phyloP scores from a whole-genome alignment of 2,113 vertebrate species.

The Lates calcarifer region DNA sequence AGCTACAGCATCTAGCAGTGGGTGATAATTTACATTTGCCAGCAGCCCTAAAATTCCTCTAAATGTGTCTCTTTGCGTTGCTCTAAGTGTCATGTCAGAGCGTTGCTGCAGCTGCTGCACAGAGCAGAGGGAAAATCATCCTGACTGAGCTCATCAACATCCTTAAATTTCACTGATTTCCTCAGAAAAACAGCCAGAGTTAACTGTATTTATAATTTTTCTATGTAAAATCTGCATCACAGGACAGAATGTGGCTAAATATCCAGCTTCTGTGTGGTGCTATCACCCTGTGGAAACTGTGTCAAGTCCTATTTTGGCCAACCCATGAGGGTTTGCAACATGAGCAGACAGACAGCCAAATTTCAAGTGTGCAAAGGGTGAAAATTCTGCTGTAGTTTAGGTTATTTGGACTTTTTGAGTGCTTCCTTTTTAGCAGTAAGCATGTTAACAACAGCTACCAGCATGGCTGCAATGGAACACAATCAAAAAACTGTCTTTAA shows the following conservation, averaged over 20 bases:
- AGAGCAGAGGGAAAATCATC: conserved; percentile 11
- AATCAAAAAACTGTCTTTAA: too few relatives aligned
- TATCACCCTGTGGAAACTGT: not conserved
- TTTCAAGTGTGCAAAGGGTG: too few relatives aligned
- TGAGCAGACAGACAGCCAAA: too few relatives aligned
- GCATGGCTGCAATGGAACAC: too few relatives aligned
- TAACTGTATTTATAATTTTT: not conserved
- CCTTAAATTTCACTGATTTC: not conserved
- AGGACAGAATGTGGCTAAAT: too few relatives aligned
- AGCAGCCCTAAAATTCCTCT: conserved; percentile 24
- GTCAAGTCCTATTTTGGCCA: not conserved
- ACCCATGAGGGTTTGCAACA: too few relatives aligned
- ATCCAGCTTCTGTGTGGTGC: too few relatives aligned
- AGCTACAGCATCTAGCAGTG: conserved; percentile 11
- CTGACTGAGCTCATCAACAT: conserved; percentile 11
- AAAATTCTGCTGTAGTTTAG: too few relatives aligned
- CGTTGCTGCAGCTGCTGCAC: not conserved
- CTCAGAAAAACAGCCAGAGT: not conserved
- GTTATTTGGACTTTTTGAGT: too few relatives aligned
- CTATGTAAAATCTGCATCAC: too few relatives aligned
- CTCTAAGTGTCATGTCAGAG: not conserved
- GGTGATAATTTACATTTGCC: conserved; percentile 21
- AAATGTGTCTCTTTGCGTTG: conserved; percentile 23
- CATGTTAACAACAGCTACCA: too few relatives aligned
- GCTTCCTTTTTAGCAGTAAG: too few relatives aligned